Base-by-base conservation (phyloP, 2,113 vertebrate genomes). In the Bubo blakistoni region DNA sequence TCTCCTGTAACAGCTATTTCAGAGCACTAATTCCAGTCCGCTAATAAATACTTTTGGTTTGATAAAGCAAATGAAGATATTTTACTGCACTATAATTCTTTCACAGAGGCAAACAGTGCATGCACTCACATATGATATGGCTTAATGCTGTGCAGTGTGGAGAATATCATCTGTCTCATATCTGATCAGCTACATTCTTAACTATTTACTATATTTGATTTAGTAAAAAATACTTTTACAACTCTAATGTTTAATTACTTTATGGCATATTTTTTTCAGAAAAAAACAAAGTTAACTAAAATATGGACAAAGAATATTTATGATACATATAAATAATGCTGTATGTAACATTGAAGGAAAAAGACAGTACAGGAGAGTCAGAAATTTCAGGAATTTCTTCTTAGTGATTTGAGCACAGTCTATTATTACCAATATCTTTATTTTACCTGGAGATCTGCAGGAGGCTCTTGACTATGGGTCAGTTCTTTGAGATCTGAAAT, bases 361-460 rank as follows among this genome's bases (percentile, higher is more conserved):
- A 94, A 47, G n/a, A 11, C 5, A 5, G 38, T 34, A 66, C 19
- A 89, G 32, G 6, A 87, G 59, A 89, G 30, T 79, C 7, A 72
- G 29, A 89, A 55, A 49, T 26, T 81, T 86, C 36, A 66, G 20
- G 14, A 58, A 47, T 69, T 46, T 47, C 19, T 67, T 72, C 44
- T 77, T 62, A 32, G 44, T 52, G 34, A 44, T 86, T 79, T 67
- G 44, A 86, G 11, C n/a, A 83, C 8, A 71, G 16, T 27, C 34
- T 76, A 7, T 55, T 30, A 46, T 58, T 67, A 63, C 7, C 7
- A 83, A 10, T 52, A 63, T 81, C 21, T 57, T 84, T 80, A 57
- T 77, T 96, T 97, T 95, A 99, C 99, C 99, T 99, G 99, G 92
- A 99, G 99, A 83, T 99, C 98, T 97, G 98, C 94, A 8, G 99